Conservation (phyloP, 2,113 vertebrate genomes). For the Misgurnus mizolepis region DNA sequence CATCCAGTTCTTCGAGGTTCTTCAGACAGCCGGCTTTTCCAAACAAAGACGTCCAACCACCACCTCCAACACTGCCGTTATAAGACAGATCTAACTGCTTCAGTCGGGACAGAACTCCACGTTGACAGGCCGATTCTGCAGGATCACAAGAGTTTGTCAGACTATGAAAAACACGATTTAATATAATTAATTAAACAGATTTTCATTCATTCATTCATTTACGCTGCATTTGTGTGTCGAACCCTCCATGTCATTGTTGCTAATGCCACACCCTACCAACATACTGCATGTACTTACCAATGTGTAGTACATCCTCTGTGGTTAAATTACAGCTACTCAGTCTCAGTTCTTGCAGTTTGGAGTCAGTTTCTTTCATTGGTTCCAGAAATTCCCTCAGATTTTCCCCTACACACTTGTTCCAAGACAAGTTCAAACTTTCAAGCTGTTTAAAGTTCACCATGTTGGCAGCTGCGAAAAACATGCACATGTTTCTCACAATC, state of each 20-base stretch:
- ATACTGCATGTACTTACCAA: constrained; percentile 70
- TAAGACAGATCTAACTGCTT: constrained; percentile 82
- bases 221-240: no score
- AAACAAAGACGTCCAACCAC: constrained; percentile 78
- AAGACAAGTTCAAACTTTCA: constrained; percentile 81
- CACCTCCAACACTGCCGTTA: constrained; percentile 71
- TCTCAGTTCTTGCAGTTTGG: constrained; percentile 75
- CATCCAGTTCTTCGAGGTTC: constrained; percentile 77
- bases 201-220: background rate
- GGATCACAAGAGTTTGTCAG: constrained; percentile 30
- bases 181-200: background rate
- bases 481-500: background rate
- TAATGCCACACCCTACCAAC: no score
- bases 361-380: constrained; percentile 67
- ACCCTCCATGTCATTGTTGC: no score
- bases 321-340: constrained; percentile 89
- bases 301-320: constrained; percentile 75
- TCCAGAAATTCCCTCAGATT: constrained; percentile 79
- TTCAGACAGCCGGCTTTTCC: constrained; percentile 68
- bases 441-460: constrained; percentile 76
- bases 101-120: constrained; percentile 71
- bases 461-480: constrained; percentile 73
- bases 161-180: background rate
- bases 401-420: constrained; percentile 88
- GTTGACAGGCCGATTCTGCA: constrained; percentile 68